Percentiles rank a stretch among this genome's conserved stretches.
Conservation (phyloP, 2,797 vertebrate genomes). For the Rhinella marina region DNA sequence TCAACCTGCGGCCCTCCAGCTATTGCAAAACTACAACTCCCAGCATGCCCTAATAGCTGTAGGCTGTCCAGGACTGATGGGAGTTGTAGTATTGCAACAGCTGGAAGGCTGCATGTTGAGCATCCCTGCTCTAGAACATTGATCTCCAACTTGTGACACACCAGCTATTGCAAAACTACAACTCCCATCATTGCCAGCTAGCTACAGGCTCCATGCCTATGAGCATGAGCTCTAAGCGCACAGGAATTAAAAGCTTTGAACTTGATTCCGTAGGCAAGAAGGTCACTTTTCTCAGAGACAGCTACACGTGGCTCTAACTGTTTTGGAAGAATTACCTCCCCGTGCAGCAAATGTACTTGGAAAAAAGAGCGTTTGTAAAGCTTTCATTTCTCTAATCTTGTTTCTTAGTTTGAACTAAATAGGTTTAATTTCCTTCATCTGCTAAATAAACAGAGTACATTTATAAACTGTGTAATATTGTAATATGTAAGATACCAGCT, state of each 20-base stretch:
- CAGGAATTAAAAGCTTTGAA: no score
- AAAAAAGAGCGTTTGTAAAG: constrained; percentile 4
- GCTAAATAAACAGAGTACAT: constrained; percentile 20
- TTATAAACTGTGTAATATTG: constrained; percentile 53
- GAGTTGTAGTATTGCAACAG: no score
- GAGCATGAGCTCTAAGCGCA: no score
- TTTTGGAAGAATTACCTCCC: constrained; percentile 2
- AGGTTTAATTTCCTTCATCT: constrained; percentile 8
- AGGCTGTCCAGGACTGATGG: no score
- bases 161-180: no score
- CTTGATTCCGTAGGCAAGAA: not conserved
- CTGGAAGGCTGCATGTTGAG: no score
- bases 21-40: no score
- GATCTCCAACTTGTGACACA: no score
- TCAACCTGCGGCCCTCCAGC: no score
- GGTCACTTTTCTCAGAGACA: not conserved
- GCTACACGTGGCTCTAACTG: not conserved
- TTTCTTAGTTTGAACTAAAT: constrained; percentile 30
- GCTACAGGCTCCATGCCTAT: not conserved
- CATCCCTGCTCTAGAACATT: no score
- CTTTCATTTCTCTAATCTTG: constrained; percentile 22
- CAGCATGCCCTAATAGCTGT: no score
- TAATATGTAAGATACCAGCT: constrained; percentile 57
- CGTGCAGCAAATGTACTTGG: constrained; percentile 1
- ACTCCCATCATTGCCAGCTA: no score